Conservation (phyloP, 2,797 vertebrate genomes). For the Syndactyla subalaris region DNA sequence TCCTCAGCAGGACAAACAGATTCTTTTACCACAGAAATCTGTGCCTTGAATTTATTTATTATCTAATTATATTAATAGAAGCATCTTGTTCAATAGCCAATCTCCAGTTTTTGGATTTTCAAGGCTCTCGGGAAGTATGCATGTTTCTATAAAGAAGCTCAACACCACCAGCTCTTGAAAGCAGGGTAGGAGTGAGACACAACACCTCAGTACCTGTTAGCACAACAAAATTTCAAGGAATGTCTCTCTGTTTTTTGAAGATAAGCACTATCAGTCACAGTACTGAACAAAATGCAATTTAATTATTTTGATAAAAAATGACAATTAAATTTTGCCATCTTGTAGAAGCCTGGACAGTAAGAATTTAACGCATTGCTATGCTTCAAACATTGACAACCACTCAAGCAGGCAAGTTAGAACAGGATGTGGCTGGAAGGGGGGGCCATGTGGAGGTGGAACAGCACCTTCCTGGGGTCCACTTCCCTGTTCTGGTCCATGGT, state of each 20-base stretch:
- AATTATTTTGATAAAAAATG: neutral
- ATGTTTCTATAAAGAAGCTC: neutral
- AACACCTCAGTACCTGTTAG: neutral
- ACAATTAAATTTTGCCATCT: neutral
- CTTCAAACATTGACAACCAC: neutral
- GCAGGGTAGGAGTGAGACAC: neutral
- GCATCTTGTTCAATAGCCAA: neutral
- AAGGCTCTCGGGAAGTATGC: neutral
- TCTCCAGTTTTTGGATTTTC: neutral
- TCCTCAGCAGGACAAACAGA: neutral
- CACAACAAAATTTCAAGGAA: neutral
- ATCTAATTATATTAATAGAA: neutral
- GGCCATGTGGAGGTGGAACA: neutral
- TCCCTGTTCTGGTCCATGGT: neutral
- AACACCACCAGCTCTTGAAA: neutral
- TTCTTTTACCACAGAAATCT: neutral
- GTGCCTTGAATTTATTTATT: neutral
- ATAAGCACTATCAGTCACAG: neutral
- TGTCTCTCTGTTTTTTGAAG: neutral
- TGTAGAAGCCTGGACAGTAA: neutral
- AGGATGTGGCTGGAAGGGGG: neutral
- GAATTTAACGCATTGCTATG: neutral
- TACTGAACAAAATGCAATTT: neutral
- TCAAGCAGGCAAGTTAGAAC: neutral
- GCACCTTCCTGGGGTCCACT: neutral